Evolutionary conservation across 1,140 invertebrate species (phyloP).

Genomic region (Drosophila tsacasi): DNA sequence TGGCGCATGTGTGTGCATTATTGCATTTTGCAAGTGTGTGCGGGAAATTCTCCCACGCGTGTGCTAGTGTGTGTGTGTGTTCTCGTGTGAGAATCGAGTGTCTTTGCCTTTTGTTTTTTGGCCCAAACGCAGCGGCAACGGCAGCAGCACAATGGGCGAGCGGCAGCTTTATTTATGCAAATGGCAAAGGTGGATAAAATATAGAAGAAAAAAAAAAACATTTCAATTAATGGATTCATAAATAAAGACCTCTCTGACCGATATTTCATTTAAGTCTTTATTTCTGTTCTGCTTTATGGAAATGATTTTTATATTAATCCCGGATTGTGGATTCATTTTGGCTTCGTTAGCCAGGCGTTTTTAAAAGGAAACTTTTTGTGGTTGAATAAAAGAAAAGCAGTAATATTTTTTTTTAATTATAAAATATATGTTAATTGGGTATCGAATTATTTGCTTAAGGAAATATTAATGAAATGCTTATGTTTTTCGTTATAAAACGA

Average conservation of each 20-base stretch:
- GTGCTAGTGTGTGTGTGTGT: constrained; percentile 3
- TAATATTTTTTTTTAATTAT: background rate
- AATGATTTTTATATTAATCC: constrained; percentile 11
- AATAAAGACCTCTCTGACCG: constrained; percentile 35
- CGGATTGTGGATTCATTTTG: background rate
- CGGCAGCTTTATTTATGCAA: constrained; percentile 13
- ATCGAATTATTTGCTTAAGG: background rate
- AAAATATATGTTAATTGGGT: background rate
- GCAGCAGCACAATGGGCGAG: constrained; percentile 39
- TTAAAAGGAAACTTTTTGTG: background rate
- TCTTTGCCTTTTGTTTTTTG: constrained; percentile 51
- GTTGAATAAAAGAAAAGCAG: background rate
- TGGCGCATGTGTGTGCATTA: constrained; percentile 60
- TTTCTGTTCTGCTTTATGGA: constrained; percentile 1
- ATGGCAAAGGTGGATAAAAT: constrained; percentile 4
- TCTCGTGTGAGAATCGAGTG: constrained; percentile 37
- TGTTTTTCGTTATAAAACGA: background rate
- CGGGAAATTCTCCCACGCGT: constrained; percentile 25
- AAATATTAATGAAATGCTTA: background rate
- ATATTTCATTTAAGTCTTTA: constrained; percentile 25
- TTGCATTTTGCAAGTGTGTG: constrained; percentile 13
- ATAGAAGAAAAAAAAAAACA: constrained; percentile 20
- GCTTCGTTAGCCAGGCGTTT: background rate
- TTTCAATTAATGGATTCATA: constrained; percentile 46
- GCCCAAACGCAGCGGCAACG: constrained; percentile 21